These are phyloP conservation scores for Globicephala melas DNA, from an alignment of 2,113 vertebrate species.

Conservation along the genomic window DNA sequence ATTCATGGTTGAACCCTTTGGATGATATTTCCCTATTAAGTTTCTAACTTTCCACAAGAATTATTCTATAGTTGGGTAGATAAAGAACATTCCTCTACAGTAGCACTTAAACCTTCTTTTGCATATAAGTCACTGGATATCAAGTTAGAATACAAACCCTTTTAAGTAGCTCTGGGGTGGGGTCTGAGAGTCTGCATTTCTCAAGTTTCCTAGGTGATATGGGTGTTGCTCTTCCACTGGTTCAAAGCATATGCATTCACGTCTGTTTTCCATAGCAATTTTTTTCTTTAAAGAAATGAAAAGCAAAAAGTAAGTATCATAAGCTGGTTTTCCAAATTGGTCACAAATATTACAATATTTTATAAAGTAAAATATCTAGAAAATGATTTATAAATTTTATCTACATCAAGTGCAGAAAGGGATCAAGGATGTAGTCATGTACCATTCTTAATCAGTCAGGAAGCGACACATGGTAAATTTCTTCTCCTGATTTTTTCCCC, in stretches of 20 bases:
- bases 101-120: neutral
- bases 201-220: neutral
- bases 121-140: neutral
- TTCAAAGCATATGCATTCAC: neutral
- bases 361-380: neutral
- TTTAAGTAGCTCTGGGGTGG: neutral
- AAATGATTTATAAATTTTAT: neutral
- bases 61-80: neutral
- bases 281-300: constrained; percentile 26
- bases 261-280: neutral
- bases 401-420: neutral
- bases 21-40: constrained; percentile 12
- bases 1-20: constrained; percentile 11
- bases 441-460: neutral
- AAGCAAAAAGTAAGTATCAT: constrained; percentile 3
- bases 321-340: constrained; percentile 27
- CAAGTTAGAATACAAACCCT: neutral
- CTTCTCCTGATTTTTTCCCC: neutral
- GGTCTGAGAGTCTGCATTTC: neutral
- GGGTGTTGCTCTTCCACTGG: neutral
- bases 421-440: neutral
- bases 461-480: neutral
- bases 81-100: neutral
- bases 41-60: neutral
- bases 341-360: neutral